phyloP scores from a whole-genome alignment of 2,797 vertebrate genomes.

The Acanthornis magna region DNA sequence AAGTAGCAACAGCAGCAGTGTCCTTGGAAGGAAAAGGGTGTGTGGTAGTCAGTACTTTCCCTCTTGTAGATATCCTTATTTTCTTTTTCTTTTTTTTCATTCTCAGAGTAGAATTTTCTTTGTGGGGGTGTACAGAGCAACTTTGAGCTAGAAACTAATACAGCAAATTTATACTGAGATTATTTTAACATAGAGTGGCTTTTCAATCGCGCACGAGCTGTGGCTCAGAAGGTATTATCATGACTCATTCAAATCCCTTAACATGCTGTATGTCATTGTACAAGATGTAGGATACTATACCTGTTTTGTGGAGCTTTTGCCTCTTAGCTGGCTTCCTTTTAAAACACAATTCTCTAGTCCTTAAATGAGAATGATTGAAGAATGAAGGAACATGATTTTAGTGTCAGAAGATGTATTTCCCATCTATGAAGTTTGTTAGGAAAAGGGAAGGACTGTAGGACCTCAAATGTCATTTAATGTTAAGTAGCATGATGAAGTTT shows the following conservation, averaged over 20 bases:
- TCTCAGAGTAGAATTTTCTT: neutral
- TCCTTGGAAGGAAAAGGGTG: neutral
- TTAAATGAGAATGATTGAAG: neutral
- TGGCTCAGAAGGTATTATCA: neutral
- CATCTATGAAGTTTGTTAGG: neutral
- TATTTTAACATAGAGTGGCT: neutral
- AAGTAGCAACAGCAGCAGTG: neutral
- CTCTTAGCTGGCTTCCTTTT: neutral
- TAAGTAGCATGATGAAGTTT: neutral
- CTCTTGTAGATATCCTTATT: neutral
- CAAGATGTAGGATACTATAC: neutral
- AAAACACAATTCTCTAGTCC: neutral
- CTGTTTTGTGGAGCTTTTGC: neutral
- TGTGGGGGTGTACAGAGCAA: neutral
- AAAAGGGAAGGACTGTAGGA: neutral
- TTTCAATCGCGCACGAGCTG: fast-evolving
- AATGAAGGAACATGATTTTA: neutral
- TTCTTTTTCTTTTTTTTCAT: neutral
- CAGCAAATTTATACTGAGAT: neutral
- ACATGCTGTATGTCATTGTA: neutral
- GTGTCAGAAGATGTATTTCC: neutral
- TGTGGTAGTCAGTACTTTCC: neutral
- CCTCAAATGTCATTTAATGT: neutral
- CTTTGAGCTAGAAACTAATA: neutral
- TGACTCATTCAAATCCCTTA: neutral